phyloP scores from a whole-genome alignment of 2,888 invertebrate species.

The Stomorhina lunata region DNA sequence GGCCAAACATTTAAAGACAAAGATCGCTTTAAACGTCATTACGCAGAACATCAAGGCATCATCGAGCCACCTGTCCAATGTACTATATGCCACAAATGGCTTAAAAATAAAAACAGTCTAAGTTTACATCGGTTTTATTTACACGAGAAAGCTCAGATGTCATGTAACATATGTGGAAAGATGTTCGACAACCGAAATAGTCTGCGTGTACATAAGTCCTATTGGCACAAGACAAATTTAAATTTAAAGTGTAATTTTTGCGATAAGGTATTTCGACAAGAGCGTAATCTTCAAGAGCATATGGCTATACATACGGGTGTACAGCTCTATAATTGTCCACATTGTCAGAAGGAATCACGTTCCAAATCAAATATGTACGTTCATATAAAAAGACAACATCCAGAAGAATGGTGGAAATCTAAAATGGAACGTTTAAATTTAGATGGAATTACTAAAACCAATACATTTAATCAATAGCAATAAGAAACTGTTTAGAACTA shows the following conservation, averaged over 20 bases:
- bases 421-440: constrained; percentile 69
- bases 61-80: constrained; percentile 73
- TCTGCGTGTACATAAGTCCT: constrained; percentile 72
- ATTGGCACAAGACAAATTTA: constrained; percentile 72
- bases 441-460: background rate
- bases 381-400: constrained; percentile 75
- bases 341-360: constrained; percentile 75
- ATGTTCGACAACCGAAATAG: constrained; percentile 70
- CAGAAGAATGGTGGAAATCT: constrained; percentile 73
- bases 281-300: constrained; percentile 75
- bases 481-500: too few relatives aligned
- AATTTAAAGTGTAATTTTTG: constrained; percentile 74
- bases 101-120: constrained; percentile 73
- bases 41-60: constrained; percentile 74
- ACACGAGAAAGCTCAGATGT: constrained; percentile 53
- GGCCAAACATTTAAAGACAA: constrained; percentile 76
- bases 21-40: constrained; percentile 73
- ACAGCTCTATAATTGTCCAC: constrained; percentile 74
- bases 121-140: constrained; percentile 62
- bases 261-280: constrained; percentile 74
- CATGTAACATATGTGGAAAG: constrained; percentile 65
- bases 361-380: constrained; percentile 77
- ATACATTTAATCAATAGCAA: background rate
- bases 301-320: constrained; percentile 76
- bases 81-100: constrained; percentile 72